Conservation (phyloP, 2,113 vertebrate genomes). For the Dryoscopus gambensis region DNA sequence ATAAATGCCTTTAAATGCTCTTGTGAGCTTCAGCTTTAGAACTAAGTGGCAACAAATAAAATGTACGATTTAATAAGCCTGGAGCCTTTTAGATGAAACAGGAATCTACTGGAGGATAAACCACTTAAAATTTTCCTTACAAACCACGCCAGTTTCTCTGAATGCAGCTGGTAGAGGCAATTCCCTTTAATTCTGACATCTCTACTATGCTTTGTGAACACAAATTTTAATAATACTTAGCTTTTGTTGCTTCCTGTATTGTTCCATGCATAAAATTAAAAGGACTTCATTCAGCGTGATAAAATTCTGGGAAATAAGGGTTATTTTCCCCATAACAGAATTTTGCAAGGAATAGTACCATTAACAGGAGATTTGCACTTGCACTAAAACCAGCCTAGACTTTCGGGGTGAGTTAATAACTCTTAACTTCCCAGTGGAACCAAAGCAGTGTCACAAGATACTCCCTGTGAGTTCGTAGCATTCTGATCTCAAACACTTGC, state of each 20-base stretch:
- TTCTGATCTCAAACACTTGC: not conserved
- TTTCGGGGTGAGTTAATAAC: not conserved
- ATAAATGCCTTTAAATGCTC: slow-evolving; percentile 15
- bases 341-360: not conserved
- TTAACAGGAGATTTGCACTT: not conserved
- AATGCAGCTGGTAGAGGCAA: not conserved
- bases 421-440: not conserved
- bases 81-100: not conserved
- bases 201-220: not conserved
- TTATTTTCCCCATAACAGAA: not conserved
- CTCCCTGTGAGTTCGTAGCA: not conserved
- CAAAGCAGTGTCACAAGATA: not conserved
- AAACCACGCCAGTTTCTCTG: not conserved
- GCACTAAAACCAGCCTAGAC: not conserved
- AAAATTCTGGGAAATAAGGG: not conserved
- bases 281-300: not conserved
- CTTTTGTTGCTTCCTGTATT: not conserved
- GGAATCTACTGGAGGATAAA: not conserved
- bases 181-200: not conserved
- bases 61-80: slow-evolving; percentile 15
- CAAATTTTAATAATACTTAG: not conserved
- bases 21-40: not conserved
- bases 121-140: not conserved
- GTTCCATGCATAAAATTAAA: not conserved
- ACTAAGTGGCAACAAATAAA: not conserved